These are phyloP conservation scores for Brienomyrus brachyistius DNA, from an alignment of 2,113 vertebrate genomes.

Conservation along the genomic window DNA sequence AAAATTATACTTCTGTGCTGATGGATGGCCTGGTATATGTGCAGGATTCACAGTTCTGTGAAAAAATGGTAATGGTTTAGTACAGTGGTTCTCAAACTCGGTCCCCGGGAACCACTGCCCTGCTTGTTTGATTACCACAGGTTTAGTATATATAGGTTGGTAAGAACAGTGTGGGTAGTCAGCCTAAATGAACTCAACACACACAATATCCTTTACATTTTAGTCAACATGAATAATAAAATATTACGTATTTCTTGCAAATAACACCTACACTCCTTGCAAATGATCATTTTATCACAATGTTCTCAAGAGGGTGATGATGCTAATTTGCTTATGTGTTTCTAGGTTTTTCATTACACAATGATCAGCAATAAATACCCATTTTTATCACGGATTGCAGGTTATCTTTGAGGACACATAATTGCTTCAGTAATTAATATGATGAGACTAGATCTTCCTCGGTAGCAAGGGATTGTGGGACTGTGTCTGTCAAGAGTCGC, in stretches of 20 bases:
- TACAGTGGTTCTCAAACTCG: too few relatives aligned
- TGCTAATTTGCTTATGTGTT: not conserved
- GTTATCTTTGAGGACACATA: not conserved
- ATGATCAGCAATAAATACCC: not conserved
- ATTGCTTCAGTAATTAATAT: not conserved
- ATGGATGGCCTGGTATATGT: not conserved
- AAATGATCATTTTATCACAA: not conserved
- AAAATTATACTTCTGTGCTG: not conserved
- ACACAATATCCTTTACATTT: not conserved
- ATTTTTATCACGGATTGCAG: not conserved
- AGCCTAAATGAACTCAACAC: not conserved
- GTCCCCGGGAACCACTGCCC: too few relatives aligned
- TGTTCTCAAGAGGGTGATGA: not conserved
- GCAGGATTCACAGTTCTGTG: not conserved
- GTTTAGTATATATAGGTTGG: not conserved
- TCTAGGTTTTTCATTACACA: not conserved
- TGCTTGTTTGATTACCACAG: too few relatives aligned
- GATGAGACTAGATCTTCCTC: not conserved
- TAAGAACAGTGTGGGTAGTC: not conserved
- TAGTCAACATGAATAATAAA: not conserved
- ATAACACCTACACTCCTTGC: not conserved
- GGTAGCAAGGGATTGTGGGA: not conserved
- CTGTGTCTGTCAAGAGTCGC: not conserved
- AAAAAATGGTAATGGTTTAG: not conserved
- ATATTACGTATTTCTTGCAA: too few relatives aligned